Evolutionary conservation across 2,888 invertebrate species (phyloP), one percentile per base, ranked within the genome.

Genomic region (Andrena hattorfiana): DNA sequence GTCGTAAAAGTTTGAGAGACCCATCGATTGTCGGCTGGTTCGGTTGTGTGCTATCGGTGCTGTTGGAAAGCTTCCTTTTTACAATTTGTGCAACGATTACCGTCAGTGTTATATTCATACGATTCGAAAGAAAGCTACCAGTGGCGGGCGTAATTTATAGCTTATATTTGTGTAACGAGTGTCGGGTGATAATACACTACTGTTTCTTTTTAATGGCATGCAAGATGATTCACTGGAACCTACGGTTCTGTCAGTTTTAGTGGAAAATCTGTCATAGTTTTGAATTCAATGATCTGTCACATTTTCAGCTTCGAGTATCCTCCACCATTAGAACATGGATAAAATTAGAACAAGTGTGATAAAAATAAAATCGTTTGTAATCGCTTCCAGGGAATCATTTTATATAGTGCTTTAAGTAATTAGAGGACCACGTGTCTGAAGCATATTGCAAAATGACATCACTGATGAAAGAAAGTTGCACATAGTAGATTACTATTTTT

Each of bases 1-100:
- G 87, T 87, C 78, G 85, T 85, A 72, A 87, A 26, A 60, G 66
- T 86, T 70, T 91, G 85, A 88, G 85, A 85, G 69, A 75, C 72
- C 73, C 70, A 83, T 86, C 73, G 74, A 48, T 35, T 8, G 28
- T 28, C n/a, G 32, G 30, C 48, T 72, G 56, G 48, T 42, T 67
- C 54, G 20, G 68, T 75, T 66, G 35, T 78, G 68, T 80, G 70
- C 62, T 79, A 77, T 28, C 67, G 71, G 67, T 35, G 35, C 42
- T 56, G 48, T 70, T 78, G 72, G 64, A 70, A 73, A 80, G 69
- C 62, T 71, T 56, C 51, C 49, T 66, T 30, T 32, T 48, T 42
- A 32, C 16, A 23, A 6, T 8, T 7, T 23, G 23, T 26, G 10
- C 28, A 30, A 56, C 5, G 63, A 28, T 59, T 62, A 10, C 70